These are phyloP conservation scores for Microcebus murinus DNA, from an alignment of 2,113 vertebrate genomes.

Conservation along the genomic window DNA sequence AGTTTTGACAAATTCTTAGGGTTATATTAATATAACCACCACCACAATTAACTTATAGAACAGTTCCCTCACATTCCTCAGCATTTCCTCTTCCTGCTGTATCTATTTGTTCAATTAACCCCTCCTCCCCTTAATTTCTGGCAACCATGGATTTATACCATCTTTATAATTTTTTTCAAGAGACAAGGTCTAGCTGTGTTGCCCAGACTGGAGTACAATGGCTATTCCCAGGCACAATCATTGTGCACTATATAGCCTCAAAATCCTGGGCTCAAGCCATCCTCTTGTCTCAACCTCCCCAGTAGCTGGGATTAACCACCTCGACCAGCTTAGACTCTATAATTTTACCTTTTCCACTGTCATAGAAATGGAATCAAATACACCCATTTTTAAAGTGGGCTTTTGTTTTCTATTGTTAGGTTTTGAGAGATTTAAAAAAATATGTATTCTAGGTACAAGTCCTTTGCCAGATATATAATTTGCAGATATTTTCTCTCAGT, in stretches of 20 bases:
- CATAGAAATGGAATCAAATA: neutral
- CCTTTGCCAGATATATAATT: neutral
- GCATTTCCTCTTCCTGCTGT: neutral
- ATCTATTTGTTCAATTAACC: neutral
- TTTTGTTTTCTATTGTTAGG: neutral
- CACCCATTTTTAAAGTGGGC: neutral
- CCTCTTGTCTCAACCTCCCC: neutral
- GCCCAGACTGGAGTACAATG: neutral
- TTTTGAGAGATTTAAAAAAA: neutral
- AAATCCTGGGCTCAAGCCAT: neutral
- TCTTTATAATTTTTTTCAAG: neutral
- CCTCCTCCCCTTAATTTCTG: neutral
- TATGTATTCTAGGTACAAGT: neutral
- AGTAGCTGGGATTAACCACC: neutral
- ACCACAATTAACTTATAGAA: neutral
- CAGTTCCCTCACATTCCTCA: neutral
- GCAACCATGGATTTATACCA: neutral
- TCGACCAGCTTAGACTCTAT: neutral
- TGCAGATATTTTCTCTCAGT: neutral
- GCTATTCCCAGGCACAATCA: neutral
- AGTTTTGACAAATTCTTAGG: conserved; percentile 10
- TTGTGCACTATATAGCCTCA: neutral
- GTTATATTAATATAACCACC: neutral
- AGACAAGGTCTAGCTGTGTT: neutral
- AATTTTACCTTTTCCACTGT: conserved; percentile 9